Evolutionary conservation across 2,113 vertebrate genomes (phyloP), one percentile per base, ranked within the genome.

Genomic region (Sminthopsis crassicaudata): DNA sequence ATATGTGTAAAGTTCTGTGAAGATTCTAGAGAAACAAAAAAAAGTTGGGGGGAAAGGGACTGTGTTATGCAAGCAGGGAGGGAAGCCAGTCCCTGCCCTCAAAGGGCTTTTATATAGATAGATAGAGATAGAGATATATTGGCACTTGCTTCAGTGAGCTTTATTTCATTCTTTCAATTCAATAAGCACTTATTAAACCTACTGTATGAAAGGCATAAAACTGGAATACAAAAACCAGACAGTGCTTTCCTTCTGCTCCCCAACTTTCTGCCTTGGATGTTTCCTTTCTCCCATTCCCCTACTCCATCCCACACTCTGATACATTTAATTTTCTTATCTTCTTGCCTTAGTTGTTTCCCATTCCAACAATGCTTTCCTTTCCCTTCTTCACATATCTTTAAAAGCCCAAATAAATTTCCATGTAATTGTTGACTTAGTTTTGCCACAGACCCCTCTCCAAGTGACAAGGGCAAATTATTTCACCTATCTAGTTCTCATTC

Each of bases 31-130:
- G 12, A 84, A 84, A 84, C 16, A 84, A 16, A 67, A 1, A n/a
- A 2, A 26, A 26, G 5, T 54, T 54, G 67, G 3, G 30, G 1
- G 11, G 9, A 3, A 9, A 9, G 60, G 23, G 3, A 0, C 4
- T 55, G 24, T 53, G 53, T 19, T 53, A 22, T 22, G 16, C 19
- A 22, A 1, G 2, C 14, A 2, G 19, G 53, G 19, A 53, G 53
- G 19, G 57, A 48, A 30, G 57, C 11, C 57, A 76, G 16, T 5
- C 36, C 14, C 67, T 76, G 14, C 67, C 36, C 1, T 76, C 60
- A n/a, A n/a, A 16, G 16, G 36, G 36, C 0, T 48, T 48, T 48
- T 48, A n/a, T n/a, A n/a, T n/a, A n/a, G 2, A 48, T 48, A 48
- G 2, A 48, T 48, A 48, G 2, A 48, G 2, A 48, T 48, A 48